Percentiles rank a stretch among this genome's conserved stretches.
Evolutionary conservation across 2,797 vertebrate genomes (phyloP).

Genomic region (Coccyzus lansbergi): DNA sequence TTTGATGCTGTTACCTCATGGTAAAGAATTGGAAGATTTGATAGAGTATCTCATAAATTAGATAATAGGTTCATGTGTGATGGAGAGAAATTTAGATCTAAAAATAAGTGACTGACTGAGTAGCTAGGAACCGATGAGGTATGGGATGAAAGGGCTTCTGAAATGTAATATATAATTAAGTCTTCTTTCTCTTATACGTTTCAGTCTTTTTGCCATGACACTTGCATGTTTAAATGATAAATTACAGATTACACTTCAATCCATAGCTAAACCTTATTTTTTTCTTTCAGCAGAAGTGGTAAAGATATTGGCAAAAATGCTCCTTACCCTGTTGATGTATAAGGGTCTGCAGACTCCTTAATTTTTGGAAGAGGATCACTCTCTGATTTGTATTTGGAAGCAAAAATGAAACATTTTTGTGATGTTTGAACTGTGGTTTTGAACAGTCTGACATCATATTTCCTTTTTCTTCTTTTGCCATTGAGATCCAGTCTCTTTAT

Average conservation of each 20-base stretch:
- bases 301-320: neutral
- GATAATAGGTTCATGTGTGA: neutral
- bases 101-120: constrained; percentile 41
- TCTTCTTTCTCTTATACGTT: neutral
- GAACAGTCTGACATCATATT: neutral
- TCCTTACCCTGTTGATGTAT: neutral
- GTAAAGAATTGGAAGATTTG: constrained; percentile 25
- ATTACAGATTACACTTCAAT: constrained; percentile 32
- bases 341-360: neutral
- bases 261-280: constrained; percentile 5
- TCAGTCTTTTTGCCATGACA: neutral
- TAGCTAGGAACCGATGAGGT: neutral
- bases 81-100: constrained; percentile 37
- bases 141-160: constrained; percentile 12
- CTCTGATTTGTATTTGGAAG: neutral
- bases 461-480: neutral
- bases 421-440: neutral
- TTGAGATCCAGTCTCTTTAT: neutral
- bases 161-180: constrained; percentile 44
- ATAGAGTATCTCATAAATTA: constrained; percentile 55
- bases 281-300: neutral
- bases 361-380: neutral
- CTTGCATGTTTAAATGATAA: constrained; percentile 8
- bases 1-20: neutral
- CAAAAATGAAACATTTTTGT: neutral